These are phyloP conservation scores for Listronotus oregonensis DNA, from an alignment of 1,140 invertebrate species.

Conservation along the genomic window DNA sequence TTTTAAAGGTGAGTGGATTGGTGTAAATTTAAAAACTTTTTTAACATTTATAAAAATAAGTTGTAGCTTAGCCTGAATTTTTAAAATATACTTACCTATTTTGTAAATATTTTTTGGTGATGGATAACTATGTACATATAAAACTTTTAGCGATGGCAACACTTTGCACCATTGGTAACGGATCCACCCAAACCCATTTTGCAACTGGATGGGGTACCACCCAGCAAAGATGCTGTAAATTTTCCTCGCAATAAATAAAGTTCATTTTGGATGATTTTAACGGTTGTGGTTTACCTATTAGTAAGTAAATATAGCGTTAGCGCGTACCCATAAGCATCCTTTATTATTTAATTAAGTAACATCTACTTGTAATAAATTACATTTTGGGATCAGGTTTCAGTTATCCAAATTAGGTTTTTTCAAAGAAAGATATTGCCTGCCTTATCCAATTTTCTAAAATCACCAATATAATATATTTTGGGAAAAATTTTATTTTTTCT, in stretches of 20 bases:
- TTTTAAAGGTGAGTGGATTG: too few species aligned
- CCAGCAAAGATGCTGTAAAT: slow-evolving; percentile 34
- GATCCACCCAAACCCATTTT: slow-evolving; percentile 39
- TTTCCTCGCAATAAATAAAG: slow-evolving; percentile 43
- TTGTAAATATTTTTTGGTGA: slow-evolving; percentile 6
- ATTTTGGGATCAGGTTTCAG: too few species aligned
- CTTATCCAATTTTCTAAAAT: too few species aligned
- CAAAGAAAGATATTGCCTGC: too few species aligned
- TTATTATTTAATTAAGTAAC: slow-evolving; percentile 20
- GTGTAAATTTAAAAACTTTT: too few species aligned
- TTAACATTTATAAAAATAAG: too few species aligned
- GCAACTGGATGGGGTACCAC: slow-evolving; percentile 32
- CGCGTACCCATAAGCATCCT: background rate
- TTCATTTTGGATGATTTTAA: background rate
- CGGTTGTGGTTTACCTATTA: background rate
- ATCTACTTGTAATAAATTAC: slow-evolving; percentile 2
- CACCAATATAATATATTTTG: too few species aligned
- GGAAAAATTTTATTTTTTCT: too few species aligned
- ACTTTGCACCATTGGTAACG: slow-evolving; percentile 33
- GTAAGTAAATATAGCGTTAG: background rate
- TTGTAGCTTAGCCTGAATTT: too few species aligned
- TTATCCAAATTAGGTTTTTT: too few species aligned
- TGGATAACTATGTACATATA: slow-evolving; percentile 17
- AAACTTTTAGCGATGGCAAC: slow-evolving; percentile 37
- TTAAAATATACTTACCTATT: too few species aligned